phyloP scores from a whole-genome alignment of 2,113 vertebrate species.

The Hippocampus comes region DNA sequence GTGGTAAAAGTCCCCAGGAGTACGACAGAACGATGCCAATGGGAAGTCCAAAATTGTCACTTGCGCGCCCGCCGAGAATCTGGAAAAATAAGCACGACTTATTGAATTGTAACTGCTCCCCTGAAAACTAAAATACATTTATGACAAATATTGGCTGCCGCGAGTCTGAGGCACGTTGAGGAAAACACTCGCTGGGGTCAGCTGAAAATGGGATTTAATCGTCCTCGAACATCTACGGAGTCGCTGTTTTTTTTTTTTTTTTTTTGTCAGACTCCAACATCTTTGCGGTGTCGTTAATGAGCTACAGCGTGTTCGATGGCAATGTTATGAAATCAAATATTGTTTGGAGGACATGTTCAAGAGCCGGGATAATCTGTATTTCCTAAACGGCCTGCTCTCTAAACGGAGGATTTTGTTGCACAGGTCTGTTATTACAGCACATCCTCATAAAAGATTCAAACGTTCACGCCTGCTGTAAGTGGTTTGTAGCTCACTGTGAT shows the following conservation, averaged over 20 bases:
- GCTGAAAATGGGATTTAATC: background rate
- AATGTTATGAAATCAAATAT: constrained; percentile 7
- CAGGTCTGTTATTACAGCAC: constrained; percentile 10
- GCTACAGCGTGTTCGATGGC: background rate
- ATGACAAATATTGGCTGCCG: background rate
- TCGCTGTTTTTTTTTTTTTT: background rate
- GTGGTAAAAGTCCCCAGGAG: background rate
- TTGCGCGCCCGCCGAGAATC: background rate
- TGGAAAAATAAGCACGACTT: background rate
- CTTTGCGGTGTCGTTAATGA: background rate
- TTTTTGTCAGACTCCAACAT: background rate
- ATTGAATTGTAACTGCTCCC: background rate
- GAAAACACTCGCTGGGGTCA: background rate
- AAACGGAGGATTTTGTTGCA: constrained; percentile 3
- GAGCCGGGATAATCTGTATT: background rate
- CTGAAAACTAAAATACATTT: background rate
- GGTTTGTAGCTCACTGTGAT: constrained; percentile 33
- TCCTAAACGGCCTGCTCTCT: constrained; percentile 4
- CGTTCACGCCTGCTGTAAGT: constrained; percentile 23
- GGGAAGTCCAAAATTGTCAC: background rate
- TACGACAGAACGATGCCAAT: background rate
- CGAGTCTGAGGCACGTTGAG: background rate
- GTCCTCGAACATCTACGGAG: background rate
- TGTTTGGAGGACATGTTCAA: background rate
- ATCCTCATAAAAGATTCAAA: constrained; percentile 24